phyloP scores from a whole-genome alignment of 92 coral and sea anemone genomes.

The Heliopora coerulea region DNA sequence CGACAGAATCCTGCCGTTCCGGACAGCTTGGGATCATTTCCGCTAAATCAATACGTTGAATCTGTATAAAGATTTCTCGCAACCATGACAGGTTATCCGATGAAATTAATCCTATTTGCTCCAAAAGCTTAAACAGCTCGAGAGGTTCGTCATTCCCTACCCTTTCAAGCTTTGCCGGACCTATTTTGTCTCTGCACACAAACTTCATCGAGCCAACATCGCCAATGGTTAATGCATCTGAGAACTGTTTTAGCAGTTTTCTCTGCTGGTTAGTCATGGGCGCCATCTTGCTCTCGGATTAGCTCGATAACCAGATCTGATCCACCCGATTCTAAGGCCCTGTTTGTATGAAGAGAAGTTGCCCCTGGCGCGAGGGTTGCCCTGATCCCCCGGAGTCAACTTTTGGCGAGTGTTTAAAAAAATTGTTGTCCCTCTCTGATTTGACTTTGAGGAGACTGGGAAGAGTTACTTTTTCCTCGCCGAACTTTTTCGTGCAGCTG shows the following conservation, averaged over 20 bases:
- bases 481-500: too few species aligned
- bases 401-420: too few species aligned
- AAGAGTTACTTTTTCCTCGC: too few species aligned
- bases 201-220: constrained; percentile 79
- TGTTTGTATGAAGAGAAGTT: too few species aligned
- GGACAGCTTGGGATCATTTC: constrained; percentile 4
- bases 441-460: too few species aligned
- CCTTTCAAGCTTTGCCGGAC: constrained; percentile 18
- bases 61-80: constrained; percentile 7
- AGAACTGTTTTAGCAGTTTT: constrained; percentile 59
- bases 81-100: constrained; percentile 7
- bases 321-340: too few species aligned
- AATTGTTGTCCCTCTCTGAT: too few species aligned
- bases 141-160: constrained; percentile 5
- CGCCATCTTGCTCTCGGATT: constrained; percentile 61
- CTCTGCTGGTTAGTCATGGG: constrained; percentile 10
- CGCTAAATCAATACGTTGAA: constrained; percentile 36
- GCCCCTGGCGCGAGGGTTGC: too few species aligned
- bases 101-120: constrained; percentile 5
- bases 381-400: too few species aligned
- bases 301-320: constrained; percentile 62
- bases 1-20: constrained; percentile 1
- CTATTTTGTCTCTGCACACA: constrained; percentile 41
- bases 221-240: constrained; percentile 69
- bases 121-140: constrained; percentile 16